These are phyloP conservation scores for Sphinx pinastri DNA, from an alignment of 2,888 invertebrate species.

Conservation along the genomic window DNA sequence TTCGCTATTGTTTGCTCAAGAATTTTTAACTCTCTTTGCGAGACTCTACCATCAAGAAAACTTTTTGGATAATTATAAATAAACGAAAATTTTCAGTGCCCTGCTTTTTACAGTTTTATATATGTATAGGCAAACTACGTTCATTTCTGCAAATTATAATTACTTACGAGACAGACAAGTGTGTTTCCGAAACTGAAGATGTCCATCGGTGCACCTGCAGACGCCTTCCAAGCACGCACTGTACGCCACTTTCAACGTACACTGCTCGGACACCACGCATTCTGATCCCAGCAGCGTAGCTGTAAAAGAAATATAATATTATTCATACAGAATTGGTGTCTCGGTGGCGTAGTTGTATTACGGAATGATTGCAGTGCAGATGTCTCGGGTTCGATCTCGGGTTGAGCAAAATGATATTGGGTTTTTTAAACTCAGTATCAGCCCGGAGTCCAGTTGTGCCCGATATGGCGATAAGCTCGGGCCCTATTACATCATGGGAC, in stretches of 20 bases:
- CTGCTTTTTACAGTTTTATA: not conserved
- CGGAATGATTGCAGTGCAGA: too few relatives aligned
- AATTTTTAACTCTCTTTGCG: not conserved
- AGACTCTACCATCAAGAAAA: not conserved
- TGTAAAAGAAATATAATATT: slow-evolving; percentile 73
- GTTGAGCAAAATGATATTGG: too few relatives aligned
- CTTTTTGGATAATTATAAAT: not conserved
- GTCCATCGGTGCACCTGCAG: slow-evolving; percentile 93
- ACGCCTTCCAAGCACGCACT: slow-evolving; percentile 93
- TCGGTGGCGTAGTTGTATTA: too few relatives aligned
- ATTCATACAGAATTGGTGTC: not conserved
- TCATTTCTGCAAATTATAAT: not conserved
- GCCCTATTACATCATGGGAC: too few relatives aligned
- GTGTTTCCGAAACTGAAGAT: slow-evolving; percentile 93
- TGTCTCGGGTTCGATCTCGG: too few relatives aligned
- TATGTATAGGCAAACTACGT: too few relatives aligned
- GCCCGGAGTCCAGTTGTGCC: too few relatives aligned
- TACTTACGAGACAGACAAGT: slow-evolving; percentile 96
- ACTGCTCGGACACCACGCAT: slow-evolving; percentile 92
- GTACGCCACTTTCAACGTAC: slow-evolving; percentile 94
- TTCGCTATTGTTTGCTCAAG: not conserved
- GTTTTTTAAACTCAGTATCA: too few relatives aligned
- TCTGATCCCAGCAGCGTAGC: slow-evolving; percentile 93
- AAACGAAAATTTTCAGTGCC: not conserved
- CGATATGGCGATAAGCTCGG: too few relatives aligned